These are phyloP conservation scores for Daubentonia madagascariensis DNA, from an alignment of 2,113 vertebrate genomes.

Conservation along the genomic window DNA sequence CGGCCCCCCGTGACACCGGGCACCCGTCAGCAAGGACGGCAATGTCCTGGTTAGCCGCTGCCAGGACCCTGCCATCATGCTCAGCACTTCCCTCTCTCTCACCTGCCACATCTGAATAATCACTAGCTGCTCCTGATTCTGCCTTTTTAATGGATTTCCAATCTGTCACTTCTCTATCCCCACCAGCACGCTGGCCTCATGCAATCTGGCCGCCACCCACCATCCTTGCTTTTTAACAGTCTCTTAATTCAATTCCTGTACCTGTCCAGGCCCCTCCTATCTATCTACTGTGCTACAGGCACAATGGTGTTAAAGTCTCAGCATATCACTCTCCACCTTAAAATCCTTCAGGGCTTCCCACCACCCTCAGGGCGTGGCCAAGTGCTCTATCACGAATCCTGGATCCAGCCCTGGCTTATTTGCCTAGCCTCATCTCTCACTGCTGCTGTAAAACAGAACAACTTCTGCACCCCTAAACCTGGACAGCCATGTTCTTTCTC, in stretches of 20 bases:
- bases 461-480: neutral
- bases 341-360: neutral
- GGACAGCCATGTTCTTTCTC: neutral
- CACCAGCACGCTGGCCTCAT: neutral
- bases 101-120: neutral
- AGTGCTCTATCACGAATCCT: neutral
- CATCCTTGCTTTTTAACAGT: neutral
- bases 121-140: neutral
- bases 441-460: neutral
- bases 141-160: neutral
- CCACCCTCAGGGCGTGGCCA: neutral
- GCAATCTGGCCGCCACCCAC: neutral
- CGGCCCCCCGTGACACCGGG: neutral
- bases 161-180: neutral
- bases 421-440: neutral
- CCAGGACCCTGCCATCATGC: neutral
- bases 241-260: neutral
- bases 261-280: neutral
- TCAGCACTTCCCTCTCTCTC: neutral
- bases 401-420: neutral
- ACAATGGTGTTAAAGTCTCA: neutral
- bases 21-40: neutral
- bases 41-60: neutral
- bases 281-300: neutral
- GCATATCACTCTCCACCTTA: neutral